These are phyloP conservation scores for Acanthurus tractus DNA, from an alignment of 2,797 vertebrate genomes.

Conservation along the genomic window DNA sequence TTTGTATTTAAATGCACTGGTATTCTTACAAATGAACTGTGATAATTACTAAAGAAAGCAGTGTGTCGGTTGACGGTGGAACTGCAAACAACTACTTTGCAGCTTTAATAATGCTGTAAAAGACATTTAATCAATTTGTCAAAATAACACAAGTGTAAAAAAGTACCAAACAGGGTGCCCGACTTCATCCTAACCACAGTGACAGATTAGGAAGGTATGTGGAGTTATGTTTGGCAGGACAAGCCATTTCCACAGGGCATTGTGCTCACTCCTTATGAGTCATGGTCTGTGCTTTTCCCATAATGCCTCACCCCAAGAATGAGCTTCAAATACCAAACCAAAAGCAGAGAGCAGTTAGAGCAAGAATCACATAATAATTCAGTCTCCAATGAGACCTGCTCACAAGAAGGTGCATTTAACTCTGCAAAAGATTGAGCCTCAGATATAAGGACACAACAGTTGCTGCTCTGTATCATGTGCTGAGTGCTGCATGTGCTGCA, in stretches of 20 bases:
- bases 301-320: slow-evolving; percentile 50
- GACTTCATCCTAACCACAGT: slow-evolving; percentile 29
- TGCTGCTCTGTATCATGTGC: background rate
- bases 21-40: background rate
- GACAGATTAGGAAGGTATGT: slow-evolving; percentile 68
- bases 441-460: background rate
- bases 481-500: too few species aligned
- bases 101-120: slow-evolving; percentile 7
- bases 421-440: background rate
- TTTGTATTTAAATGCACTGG: background rate
- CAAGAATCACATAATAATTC: slow-evolving; percentile 18
- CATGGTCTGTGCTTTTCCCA: slow-evolving; percentile 72
- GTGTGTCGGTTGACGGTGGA: background rate
- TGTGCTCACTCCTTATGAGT: slow-evolving; percentile 73
- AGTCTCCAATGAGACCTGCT: background rate
- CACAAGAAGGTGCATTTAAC: background rate
- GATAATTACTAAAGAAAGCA: background rate
- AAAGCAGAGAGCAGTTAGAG: slow-evolving; percentile 32
- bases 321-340: slow-evolving; percentile 60
- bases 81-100: slow-evolving; percentile 1
- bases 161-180: slow-evolving; percentile 21
- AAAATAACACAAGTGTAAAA: slow-evolving; percentile 9
- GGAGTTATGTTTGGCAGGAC: slow-evolving; percentile 60
- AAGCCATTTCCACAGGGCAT: slow-evolving; percentile 58
- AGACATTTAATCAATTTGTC: background rate